Evolutionary conservation across 2,888 invertebrate species (phyloP).

Genomic region (Drosophila phalerata): DNA sequence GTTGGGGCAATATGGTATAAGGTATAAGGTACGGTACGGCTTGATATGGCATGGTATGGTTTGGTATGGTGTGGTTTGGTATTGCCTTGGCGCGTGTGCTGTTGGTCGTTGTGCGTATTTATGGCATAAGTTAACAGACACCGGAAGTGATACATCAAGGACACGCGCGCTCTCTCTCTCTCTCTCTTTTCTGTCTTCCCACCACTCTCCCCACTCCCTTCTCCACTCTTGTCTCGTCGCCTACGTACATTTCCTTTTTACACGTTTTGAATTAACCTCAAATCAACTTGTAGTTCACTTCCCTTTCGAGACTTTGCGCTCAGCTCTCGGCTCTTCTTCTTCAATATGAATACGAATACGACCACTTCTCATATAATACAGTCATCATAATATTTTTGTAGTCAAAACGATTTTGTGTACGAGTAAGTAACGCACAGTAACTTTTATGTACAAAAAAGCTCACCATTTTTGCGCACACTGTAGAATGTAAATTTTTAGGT

Average conservation of each 20-base stretch:
- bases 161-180: slow-evolving; percentile 47
- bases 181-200: too few species aligned
- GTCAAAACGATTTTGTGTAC: background rate
- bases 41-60: background rate
- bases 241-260: slow-evolving; percentile 43
- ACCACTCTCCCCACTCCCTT: background rate
- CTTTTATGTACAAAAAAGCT: too few species aligned
- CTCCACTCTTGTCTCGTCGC: background rate
- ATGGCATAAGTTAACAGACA: slow-evolving; percentile 80
- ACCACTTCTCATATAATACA: background rate
- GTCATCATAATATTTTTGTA: background rate
- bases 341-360: background rate
- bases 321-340: background rate
- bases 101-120: slow-evolving; percentile 69
- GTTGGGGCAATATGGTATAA: slow-evolving; percentile 17
- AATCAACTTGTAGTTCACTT: slow-evolving; percentile 51
- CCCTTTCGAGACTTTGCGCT: background rate
- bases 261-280: slow-evolving; percentile 74
- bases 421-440: background rate
- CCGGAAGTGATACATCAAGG: slow-evolving; percentile 81
- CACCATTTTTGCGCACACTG: too few species aligned
- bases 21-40: background rate
- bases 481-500: too few species aligned
- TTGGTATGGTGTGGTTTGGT: background rate
- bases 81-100: slow-evolving; percentile 67